Evolutionary conservation across 1,140 invertebrate species (phyloP), one percentile per base, ranked within the genome.

Genomic region (Diorhabda elongata): DNA sequence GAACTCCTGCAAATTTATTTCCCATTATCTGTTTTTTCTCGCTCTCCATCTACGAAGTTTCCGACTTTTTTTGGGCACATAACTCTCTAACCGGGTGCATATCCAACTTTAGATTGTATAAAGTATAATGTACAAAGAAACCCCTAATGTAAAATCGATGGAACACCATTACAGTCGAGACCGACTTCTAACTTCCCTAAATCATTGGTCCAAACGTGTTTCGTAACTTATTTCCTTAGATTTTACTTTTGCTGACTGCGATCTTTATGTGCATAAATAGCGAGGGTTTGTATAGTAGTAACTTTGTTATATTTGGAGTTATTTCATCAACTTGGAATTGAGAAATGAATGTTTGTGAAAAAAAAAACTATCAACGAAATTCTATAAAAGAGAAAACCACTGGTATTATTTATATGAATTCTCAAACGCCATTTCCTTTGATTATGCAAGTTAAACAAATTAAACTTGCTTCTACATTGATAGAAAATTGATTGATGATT

Each of bases 81-180:
- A 79, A 79, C 73, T 79, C 78, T 78, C 69, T 63, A 70, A 74
- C 77, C 76, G 75, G 74, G 73, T 79, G 78, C 79, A 78, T 78
- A 79, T 79, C 79, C 77, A 81, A 81, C 78, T 78, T 78, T 79
- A 81, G 78, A 81, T 81, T 80, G 79, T 81, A 79, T 78, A 81
- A 81, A 80, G 79, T 81, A 79, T 81, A 81, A 81, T 80, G 78
- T 80, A 81, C 77, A 81, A 81, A 80, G 80, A 81, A 81, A 80
- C 78, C 75, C 78, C 77, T 81, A 81, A 81, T 81, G 80, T 79
- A 81, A 81, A 81, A 81, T 81, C 80, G 80, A 81, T 81, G 74
- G 75, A 74, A 78, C 78, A 76, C 79, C 79, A 80, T 80, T 80
- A 80, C 78, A 77, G 78, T 74, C 74, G 76, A 74, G 71, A 71